Evolutionary conservation across 2,113 vertebrate genomes (phyloP).

Genomic region (Marmota monax): DNA sequence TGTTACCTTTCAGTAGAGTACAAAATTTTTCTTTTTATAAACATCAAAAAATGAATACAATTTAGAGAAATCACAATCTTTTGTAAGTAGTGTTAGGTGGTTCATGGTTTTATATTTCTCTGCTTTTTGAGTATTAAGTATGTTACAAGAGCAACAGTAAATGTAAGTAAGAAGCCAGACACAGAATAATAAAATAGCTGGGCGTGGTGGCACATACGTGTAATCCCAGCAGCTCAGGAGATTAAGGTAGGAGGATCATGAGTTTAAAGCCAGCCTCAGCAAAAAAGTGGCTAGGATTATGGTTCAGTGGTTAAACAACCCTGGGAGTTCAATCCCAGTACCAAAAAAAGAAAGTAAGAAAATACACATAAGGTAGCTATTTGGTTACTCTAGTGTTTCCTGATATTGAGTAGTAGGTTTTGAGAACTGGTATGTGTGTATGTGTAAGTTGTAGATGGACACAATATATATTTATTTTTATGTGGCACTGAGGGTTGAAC

Average conservation of each 20-base stretch:
- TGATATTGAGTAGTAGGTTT: conserved; percentile 21
- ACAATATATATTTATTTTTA: too few relatives aligned
- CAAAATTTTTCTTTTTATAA: conserved; percentile 45
- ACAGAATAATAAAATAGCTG: background rate
- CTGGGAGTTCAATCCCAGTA: too few relatives aligned
- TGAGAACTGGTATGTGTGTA: background rate
- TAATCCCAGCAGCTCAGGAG: too few relatives aligned
- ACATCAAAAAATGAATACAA: conserved; percentile 41
- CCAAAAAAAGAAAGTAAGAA: too few relatives aligned
- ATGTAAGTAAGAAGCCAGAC: conserved; percentile 6
- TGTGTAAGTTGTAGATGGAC: too few relatives aligned
- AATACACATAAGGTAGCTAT: background rate
- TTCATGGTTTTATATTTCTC: conserved; percentile 27
- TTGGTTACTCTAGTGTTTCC: background rate
- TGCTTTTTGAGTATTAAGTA: conserved; percentile 15
- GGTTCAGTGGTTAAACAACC: too few relatives aligned
- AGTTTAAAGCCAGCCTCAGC: too few relatives aligned
- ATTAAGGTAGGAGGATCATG: too few relatives aligned
- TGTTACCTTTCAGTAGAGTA: conserved; percentile 42
- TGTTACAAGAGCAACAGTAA: conserved; percentile 35
- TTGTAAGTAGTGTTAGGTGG: conserved; percentile 33
- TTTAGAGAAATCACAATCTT: background rate
- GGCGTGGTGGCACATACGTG: too few relatives aligned
- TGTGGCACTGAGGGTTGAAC: too few relatives aligned
- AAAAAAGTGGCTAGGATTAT: too few relatives aligned